Conservation (phyloP, 2,888 invertebrate genomes). For the Eristalis intricaria region DNA sequence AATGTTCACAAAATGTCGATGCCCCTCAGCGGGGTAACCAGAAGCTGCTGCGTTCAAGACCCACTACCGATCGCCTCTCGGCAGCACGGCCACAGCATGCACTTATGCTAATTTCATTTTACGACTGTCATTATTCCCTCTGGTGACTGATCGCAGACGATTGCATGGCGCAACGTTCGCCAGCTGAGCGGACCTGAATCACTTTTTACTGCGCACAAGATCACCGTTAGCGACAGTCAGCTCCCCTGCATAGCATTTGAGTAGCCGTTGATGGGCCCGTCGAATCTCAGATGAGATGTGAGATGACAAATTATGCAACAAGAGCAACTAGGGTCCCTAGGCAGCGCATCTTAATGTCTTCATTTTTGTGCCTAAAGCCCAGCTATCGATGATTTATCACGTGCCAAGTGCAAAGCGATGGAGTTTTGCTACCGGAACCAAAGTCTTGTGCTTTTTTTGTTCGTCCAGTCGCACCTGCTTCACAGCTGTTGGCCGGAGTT, state of each 20-base stretch:
- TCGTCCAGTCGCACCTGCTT: background rate
- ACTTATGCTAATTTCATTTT: background rate
- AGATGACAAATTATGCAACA: background rate
- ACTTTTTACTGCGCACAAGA: background rate
- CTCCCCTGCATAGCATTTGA: background rate
- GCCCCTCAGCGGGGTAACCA: background rate
- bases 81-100: background rate
- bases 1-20: background rate
- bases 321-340: background rate
- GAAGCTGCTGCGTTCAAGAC: background rate
- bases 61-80: background rate
- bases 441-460: background rate
- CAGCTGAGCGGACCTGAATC: background rate
- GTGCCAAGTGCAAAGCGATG: constrained; percentile 54
- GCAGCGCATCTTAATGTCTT: background rate
- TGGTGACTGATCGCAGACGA: background rate
- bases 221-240: background rate
- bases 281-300: background rate
- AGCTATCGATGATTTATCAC: constrained; percentile 50
- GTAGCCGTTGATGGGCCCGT: background rate
- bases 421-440: constrained; percentile 18
- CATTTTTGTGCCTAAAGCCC: background rate
- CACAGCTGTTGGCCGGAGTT: background rate
- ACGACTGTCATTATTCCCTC: background rate
- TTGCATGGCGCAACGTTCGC: background rate